A percentile compares a stretch with the other conserved stretches of the same genome.
phyloP scores from a whole-genome alignment of 2,888 invertebrate genomes.

The Lapara coniferarum region DNA sequence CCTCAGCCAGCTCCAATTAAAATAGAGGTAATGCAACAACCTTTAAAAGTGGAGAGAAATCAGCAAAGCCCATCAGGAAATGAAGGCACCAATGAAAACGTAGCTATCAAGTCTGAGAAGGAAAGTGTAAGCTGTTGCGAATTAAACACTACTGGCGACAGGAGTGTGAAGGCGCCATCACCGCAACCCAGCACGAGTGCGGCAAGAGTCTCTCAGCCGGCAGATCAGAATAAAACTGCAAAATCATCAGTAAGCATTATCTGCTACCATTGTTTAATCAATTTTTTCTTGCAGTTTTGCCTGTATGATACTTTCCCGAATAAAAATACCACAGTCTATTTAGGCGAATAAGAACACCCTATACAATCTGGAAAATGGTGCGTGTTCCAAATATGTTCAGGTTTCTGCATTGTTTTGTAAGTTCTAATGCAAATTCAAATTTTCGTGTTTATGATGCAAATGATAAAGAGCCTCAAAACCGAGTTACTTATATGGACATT shows the following conservation, averaged over 20 bases:
- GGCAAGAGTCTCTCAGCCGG: not conserved
- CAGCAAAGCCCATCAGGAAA: slow-evolving; percentile 35
- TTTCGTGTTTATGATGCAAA: not conserved
- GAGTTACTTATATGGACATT: too few species aligned
- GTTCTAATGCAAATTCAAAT: not conserved
- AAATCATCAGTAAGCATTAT: not conserved
- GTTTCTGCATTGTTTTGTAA: not conserved
- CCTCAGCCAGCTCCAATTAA: slow-evolving; percentile 48
- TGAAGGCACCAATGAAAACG: slow-evolving; percentile 43
- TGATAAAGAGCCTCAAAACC: too few species aligned
- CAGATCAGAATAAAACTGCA: slow-evolving; percentile 4
- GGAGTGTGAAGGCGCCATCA: slow-evolving; percentile 50
- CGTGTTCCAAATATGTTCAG: too few species aligned
- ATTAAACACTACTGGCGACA: slow-evolving; percentile 56
- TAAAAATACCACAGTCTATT: too few species aligned
- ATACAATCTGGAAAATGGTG: too few species aligned
- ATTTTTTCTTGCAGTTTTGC: too few species aligned
- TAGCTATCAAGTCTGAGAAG: slow-evolving; percentile 59
- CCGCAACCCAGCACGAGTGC: slow-evolving; percentile 57
- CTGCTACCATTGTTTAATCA: not conserved
- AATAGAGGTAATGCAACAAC: slow-evolving; percentile 48
- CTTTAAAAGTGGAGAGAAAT: slow-evolving; percentile 61
- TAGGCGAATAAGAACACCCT: too few species aligned
- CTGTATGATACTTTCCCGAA: too few species aligned
- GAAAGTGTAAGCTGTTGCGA: slow-evolving; percentile 47